A percentile compares a stretch with the other conserved stretches of the same genome.
phyloP scores from a whole-genome alignment of 2,797 vertebrate species.

The Peromyscus attwateri region DNA sequence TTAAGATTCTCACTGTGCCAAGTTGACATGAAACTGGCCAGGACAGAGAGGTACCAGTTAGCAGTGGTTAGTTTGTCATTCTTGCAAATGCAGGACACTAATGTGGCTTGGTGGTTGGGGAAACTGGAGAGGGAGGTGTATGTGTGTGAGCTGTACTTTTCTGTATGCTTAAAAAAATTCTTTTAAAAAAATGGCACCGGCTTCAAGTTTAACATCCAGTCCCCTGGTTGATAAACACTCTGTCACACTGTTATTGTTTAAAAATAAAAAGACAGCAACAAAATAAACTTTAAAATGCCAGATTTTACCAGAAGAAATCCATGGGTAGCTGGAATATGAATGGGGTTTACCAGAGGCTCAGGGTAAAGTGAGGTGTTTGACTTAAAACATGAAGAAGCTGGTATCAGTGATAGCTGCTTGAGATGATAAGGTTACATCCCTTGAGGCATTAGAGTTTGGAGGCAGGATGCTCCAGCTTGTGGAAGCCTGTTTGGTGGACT shows the following conservation, averaged over 20 bases:
- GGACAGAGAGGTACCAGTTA: neutral
- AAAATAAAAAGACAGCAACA: neutral
- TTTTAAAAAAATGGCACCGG: neutral
- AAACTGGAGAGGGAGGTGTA: neutral
- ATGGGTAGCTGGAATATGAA: neutral
- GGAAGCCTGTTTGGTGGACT: neutral
- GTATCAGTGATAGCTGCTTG: neutral
- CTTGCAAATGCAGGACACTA: neutral
- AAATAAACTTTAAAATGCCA: constrained; percentile 27
- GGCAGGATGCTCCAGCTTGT: neutral
- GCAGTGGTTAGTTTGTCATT: neutral
- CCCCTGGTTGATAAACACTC: neutral
- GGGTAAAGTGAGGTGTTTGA: constrained; percentile 26
- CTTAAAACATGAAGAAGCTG: neutral
- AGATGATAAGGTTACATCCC: neutral
- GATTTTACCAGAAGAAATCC: constrained; percentile 50
- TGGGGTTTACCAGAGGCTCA: neutral
- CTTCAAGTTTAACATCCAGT: neutral
- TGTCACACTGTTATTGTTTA: neutral
- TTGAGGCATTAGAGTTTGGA: constrained; percentile 41
- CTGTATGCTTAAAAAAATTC: neutral
- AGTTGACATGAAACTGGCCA: neutral
- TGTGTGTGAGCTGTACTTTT: constrained; percentile 14
- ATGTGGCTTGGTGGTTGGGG: neutral
- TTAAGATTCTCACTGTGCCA: neutral